Base-by-base conservation (phyloP, 2,888 invertebrate species). In the Abrostola tripartita region DNA sequence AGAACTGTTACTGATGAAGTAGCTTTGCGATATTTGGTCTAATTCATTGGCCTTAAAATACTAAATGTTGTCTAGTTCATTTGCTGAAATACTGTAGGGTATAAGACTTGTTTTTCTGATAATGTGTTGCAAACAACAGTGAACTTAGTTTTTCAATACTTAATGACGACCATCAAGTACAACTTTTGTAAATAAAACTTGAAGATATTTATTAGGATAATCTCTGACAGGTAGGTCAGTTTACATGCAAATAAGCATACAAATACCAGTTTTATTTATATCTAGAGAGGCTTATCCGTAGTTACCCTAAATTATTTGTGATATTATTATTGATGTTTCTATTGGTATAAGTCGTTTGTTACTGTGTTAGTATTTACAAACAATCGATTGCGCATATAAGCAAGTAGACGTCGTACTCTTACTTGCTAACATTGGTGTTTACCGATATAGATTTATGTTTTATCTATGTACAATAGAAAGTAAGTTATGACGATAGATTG, bases 301-400 rank as follows among this genome's bases (percentile, higher is more conserved):
- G 92, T 92, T 92, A 91, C 91, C 91, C 90, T 93, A 93, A 93
- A 92, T 93, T 92, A 93, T 92, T 92, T 90, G 92, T 93, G 93
- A 93, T 94, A 94, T 91, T 91, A 88, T 88, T 88, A 88, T 87
- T 81, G 86, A 88, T 84, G 85, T 85, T 85, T 80, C 73, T 78
- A 80, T 81, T 76, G 81, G 77, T 75, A 49, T 74, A 68, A 73
- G 79, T 78, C 71, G 72, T 76, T 73, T 68, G 61, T 69, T 76
- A 71, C 65, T 58, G 55, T 74, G 44, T 76, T 66, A 71, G 67
- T 66, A 71, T 69, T 71, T 61, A 74, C 68, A 77, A 66, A 68
- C 64, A 69, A 63, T 70, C 65, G 62, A 60, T 64, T 61, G 56
- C 58, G 63, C 59, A 75, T 76, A 63, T 52, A 55, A 53, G 70